Conservation (phyloP, 2,797 vertebrate species). For the Yasuhikotakia modesta region DNA sequence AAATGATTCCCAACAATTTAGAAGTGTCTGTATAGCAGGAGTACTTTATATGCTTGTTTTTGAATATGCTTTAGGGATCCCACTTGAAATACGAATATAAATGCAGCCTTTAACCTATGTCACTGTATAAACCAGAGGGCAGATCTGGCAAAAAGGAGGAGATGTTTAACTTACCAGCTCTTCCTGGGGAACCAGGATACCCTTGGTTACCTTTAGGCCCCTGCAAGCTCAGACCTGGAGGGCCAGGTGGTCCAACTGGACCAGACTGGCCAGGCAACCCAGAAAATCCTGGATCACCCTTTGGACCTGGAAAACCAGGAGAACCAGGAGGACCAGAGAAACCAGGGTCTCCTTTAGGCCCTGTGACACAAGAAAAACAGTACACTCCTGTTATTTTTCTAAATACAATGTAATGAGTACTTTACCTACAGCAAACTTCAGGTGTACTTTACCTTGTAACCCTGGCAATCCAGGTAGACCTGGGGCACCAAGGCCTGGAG, state of each 20-base stretch:
- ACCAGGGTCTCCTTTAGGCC: slow-evolving; percentile 90
- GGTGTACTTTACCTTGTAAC: slow-evolving; percentile 81
- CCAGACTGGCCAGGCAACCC: slow-evolving; percentile 83
- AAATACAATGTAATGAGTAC: background rate
- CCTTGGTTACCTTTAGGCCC: slow-evolving; percentile 89
- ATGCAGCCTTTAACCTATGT: background rate
- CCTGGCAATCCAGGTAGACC: slow-evolving; percentile 87
- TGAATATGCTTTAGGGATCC: background rate
- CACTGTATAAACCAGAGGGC: slow-evolving; percentile 78
- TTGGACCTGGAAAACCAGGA: slow-evolving; percentile 85
- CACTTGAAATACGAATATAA: background rate
- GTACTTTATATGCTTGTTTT: background rate
- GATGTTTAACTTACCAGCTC: slow-evolving; percentile 80
- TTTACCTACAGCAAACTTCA: background rate
- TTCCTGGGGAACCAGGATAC: slow-evolving; percentile 85
- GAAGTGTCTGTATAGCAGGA: background rate
- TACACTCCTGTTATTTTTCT: background rate
- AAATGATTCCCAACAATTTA: too few relatives aligned
- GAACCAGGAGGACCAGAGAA: slow-evolving; percentile 80
- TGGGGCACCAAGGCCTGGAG: slow-evolving; percentile 86
- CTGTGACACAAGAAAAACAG: slow-evolving; percentile 65
- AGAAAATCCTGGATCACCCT: slow-evolving; percentile 87
- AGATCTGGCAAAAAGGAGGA: slow-evolving; percentile 61
- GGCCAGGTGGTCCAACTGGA: slow-evolving; percentile 80
- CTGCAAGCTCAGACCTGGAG: slow-evolving; percentile 77